Conservation (phyloP, 2,888 invertebrate species). For the Thumatha senex region DNA sequence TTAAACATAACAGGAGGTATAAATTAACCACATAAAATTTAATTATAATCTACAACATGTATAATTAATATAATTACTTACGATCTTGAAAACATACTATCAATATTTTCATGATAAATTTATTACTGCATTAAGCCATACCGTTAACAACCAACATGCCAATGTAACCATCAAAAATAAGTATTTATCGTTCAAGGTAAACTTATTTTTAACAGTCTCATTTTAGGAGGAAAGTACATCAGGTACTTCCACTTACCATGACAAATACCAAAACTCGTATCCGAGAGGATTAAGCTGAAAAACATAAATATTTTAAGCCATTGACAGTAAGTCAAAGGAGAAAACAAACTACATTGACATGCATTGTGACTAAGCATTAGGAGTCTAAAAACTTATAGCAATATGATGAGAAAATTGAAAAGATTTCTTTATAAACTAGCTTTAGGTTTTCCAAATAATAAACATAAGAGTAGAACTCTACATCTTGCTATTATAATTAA, state of each 20-base stretch:
- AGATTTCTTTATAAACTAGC: no score
- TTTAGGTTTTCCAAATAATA: not conserved
- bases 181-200: not conserved
- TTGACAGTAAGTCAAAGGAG: constrained; percentile 45
- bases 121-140: constrained; percentile 43
- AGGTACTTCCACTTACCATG: constrained; percentile 81
- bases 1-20: no score
- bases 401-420: constrained; percentile 9
- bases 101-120: constrained; percentile 19
- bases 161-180: constrained; percentile 47
- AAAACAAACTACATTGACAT: constrained; percentile 42
- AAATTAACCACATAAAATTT: no score
- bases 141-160: constrained; percentile 41
- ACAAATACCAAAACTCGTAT: constrained; percentile 76
- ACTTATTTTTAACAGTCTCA: constrained; percentile 53
- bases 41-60: no score
- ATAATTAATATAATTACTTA: no score
- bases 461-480: no score
- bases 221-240: constrained; percentile 71
- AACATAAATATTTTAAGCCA: constrained; percentile 77
- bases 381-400: constrained; percentile 1
- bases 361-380: constrained; percentile 34
- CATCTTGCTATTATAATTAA: no score
- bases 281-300: constrained; percentile 80
- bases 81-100: not conserved